Evolutionary conservation across 2,113 vertebrate species (phyloP).

Genomic region (Ictalurus punctatus): DNA sequence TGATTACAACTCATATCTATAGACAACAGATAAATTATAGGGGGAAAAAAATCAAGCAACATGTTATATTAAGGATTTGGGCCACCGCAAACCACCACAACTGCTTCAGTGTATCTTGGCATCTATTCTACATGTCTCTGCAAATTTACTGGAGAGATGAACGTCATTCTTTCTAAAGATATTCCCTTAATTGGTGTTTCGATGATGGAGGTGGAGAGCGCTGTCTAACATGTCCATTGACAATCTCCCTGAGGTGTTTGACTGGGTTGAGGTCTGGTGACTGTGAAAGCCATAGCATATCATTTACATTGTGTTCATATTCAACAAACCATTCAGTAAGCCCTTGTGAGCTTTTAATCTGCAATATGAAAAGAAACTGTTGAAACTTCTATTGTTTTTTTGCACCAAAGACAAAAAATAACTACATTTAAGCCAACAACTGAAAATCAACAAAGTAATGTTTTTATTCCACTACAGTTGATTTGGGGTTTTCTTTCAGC

Average conservation of each 20-base stretch:
- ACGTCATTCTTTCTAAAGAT: neutral
- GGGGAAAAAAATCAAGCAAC: too few species aligned
- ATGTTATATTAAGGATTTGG: neutral
- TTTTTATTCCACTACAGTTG: neutral
- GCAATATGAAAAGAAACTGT: neutral
- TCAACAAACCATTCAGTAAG: neutral
- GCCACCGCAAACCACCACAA: neutral
- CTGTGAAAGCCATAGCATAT: neutral
- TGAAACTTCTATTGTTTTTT: neutral
- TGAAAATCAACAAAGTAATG: neutral
- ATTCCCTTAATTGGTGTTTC: neutral
- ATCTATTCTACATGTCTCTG: neutral
- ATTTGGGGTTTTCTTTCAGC: neutral
- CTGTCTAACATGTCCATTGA: neutral
- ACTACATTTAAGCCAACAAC: neutral
- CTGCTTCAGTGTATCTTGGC: neutral
- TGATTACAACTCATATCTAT: constrained; percentile 30
- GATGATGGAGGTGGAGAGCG: neutral
- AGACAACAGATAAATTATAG: neutral
- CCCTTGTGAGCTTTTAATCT: neutral
- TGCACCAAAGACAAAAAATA: neutral
- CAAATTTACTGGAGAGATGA: neutral
- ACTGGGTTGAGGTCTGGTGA: neutral
- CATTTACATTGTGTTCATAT: neutral
- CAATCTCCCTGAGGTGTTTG: neutral